These are phyloP conservation scores for Stigmatopora nigra DNA, from an alignment of 2,113 vertebrate species.

Conservation along the genomic window DNA sequence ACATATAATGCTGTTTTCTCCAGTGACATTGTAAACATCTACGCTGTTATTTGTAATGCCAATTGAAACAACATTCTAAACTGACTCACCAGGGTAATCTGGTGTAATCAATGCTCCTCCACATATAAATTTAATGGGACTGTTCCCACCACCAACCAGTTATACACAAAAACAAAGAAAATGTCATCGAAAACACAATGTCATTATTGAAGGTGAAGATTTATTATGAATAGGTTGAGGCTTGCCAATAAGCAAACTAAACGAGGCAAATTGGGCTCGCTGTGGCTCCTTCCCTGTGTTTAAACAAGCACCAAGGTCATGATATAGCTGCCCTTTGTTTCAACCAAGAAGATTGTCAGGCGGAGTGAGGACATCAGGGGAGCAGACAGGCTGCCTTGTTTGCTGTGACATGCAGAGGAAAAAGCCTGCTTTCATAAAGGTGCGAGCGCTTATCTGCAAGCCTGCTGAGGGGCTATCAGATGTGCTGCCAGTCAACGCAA, in stretches of 20 bases:
- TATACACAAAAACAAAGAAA: background rate
- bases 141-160: background rate
- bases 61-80: conserved; percentile 51
- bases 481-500: conserved; percentile 63
- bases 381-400: conserved; percentile 49
- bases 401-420: conserved; percentile 52
- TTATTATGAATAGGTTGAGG: background rate
- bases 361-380: conserved; percentile 12
- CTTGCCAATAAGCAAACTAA: background rate
- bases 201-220: background rate
- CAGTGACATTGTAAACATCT: conserved; percentile 65
- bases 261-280: background rate
- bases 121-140: background rate
- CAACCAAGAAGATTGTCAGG: conserved; percentile 18
- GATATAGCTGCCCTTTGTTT: conserved; percentile 17
- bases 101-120: background rate
- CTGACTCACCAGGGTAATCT: background rate
- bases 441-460: conserved; percentile 58
- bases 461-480: conserved; percentile 66
- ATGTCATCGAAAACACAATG: background rate
- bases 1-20: conserved; percentile 13
- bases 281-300: background rate
- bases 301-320: conserved; percentile 19
- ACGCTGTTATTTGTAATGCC: conserved; percentile 54
- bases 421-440: conserved; percentile 64